phyloP scores from a whole-genome alignment of 2,113 vertebrate genomes.

The Macrotus californicus region DNA sequence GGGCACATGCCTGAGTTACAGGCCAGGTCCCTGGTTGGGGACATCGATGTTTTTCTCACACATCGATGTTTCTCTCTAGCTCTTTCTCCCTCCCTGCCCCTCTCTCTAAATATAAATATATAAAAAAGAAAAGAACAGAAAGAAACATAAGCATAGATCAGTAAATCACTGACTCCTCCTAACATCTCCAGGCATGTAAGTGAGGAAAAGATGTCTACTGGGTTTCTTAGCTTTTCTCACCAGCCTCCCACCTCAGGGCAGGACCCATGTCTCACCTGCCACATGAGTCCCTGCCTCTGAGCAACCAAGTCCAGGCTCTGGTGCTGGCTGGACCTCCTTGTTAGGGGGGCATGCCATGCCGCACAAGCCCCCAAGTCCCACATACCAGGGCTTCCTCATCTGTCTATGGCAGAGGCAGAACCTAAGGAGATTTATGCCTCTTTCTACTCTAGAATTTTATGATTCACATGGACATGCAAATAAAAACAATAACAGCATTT shows the following conservation, averaged over 20 bases:
- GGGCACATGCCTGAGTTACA: no score
- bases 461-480: not conserved
- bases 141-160: not conserved
- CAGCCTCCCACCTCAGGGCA: not conserved
- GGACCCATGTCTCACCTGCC: not conserved
- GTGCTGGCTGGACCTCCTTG: not conserved
- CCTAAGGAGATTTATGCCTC: not conserved
- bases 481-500: not conserved
- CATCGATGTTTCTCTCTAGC: no score
- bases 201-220: not conserved
- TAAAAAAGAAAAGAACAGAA: no score
- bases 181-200: not conserved
- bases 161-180: not conserved
- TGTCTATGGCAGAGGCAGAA: not conserved
- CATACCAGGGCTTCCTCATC: not conserved
- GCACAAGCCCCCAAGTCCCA: not conserved
- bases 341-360: no score
- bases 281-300: rapidly evolving
- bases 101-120: no score
- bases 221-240: not conserved
- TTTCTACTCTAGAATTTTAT: not conserved
- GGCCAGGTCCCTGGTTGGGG: no score
- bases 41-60: no score
- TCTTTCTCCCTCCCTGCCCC: no score
- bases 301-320: not conserved